Evolutionary conservation across 30 jellyfish, hydroid and myxozoan species (phyloP).

Genomic region (Rhopilema esculentum): DNA sequence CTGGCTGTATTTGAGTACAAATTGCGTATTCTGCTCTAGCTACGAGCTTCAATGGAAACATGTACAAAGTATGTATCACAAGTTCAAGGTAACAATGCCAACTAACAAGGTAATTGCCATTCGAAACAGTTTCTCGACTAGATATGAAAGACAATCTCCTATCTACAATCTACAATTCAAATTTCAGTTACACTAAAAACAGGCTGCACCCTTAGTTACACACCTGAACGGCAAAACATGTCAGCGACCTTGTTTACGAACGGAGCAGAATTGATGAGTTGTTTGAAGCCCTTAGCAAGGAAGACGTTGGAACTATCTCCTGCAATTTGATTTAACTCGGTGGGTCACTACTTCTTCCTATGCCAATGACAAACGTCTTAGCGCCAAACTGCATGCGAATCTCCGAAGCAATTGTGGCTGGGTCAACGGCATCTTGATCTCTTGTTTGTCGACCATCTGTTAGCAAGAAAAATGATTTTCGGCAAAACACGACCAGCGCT

Average conservation of each 20-base stretch:
- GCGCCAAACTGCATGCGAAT: conserved; percentile 65
- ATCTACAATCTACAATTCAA: too few relatives aligned
- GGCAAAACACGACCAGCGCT: conserved; percentile 88
- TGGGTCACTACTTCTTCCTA: conserved; percentile 71
- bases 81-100: too few relatives aligned
- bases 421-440: conserved; percentile 84
- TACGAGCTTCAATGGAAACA: conserved; percentile 36
- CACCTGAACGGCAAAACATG: not conserved
- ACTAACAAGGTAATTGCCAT: too few relatives aligned
- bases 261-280: conserved; percentile 42
- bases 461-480: conserved; percentile 67
- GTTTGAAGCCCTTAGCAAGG: conserved; percentile 62
- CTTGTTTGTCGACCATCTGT: conserved; percentile 92
- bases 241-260: conserved; percentile 49
- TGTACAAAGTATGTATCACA: conserved; percentile 29
- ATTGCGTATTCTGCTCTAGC: conserved; percentile 54
- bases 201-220: not conserved
- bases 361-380: conserved; percentile 71
- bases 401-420: conserved; percentile 76
- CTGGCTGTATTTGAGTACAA: too few relatives aligned
- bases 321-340: conserved; percentile 81
- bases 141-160: too few relatives aligned
- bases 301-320: conserved; percentile 50
- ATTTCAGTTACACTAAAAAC: too few relatives aligned
- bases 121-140: too few relatives aligned